Base-by-base conservation (phyloP, 2,888 invertebrate species). In the Hedychridium roseum region DNA sequence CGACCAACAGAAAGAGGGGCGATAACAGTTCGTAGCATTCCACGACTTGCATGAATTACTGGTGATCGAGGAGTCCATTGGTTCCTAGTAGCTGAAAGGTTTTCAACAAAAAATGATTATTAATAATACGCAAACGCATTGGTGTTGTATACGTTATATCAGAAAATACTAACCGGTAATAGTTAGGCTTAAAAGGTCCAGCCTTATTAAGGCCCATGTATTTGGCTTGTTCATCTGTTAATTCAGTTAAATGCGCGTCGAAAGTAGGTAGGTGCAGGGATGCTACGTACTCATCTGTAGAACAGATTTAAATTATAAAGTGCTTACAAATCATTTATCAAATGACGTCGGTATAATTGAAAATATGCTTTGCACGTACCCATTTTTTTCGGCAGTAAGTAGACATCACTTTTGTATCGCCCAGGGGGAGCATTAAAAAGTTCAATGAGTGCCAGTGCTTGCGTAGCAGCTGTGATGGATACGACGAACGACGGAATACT, bases 121-220 rank as follows among this genome's bases (percentile, higher is more conserved):
- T n/a, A n/a, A n/a, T n/a, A n/a, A n/a, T n/a, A n/a, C n/a, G n/a
- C n/a, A n/a, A n/a, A n/a, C n/a, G n/a, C n/a, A n/a, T n/a, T n/a
- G n/a, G n/a, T n/a, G n/a, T n/a, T n/a, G n/a, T n/a, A n/a, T n/a
- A n/a, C n/a, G n/a, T n/a, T n/a, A n/a, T n/a, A n/a, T n/a, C n/a
- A n/a, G n/a, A n/a, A 23, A 9, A 23, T 52, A 62, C 63, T 42
- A 49, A 97, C 88, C 97, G 90, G 82, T 98, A 98, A 81, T 97
- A 97, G 80, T 97, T 97, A 57, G 97, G 97, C 82, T 98, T 98
- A 82, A 97, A 98, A 31, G 97, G 97, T 37, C 98, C 98, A 40
- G 95, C 94, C 83, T 97, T 98, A 79, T 94, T 95, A 21, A 98
- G 87, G 54, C 97, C 97, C 84, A 97, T 88, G 77, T 97, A 98